Percentiles rank a stretch among this genome's conserved stretches.
phyloP scores from a whole-genome alignment of 1,140 invertebrate species.

The Drosophila kohkoa region DNA sequence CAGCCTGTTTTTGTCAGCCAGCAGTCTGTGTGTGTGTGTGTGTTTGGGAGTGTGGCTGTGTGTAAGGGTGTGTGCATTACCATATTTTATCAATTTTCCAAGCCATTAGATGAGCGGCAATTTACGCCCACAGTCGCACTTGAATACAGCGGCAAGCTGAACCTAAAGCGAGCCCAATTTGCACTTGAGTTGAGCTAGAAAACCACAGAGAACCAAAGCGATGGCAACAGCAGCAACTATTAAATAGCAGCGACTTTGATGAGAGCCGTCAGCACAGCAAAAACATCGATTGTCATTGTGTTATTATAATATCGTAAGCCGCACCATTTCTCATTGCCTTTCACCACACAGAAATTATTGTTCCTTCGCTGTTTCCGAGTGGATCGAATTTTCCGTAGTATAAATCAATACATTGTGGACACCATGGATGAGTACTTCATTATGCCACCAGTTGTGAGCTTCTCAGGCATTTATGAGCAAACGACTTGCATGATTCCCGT shows the following conservation, averaged over 20 bases:
- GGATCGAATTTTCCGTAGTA: constrained; percentile 92
- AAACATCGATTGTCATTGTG: constrained; percentile 46
- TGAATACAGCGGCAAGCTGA: constrained; percentile 72
- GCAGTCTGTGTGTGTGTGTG: constrained; percentile 40
- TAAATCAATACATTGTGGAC: constrained; percentile 91
- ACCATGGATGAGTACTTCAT: constrained; percentile 94
- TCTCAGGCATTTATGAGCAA: constrained; percentile 93
- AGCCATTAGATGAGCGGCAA: constrained; percentile 82
- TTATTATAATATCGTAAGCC: constrained; percentile 55
- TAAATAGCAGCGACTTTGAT: constrained; percentile 40
- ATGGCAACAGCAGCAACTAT: constrained; percentile 31
- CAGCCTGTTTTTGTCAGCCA: constrained; percentile 81
- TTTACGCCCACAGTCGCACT: constrained; percentile 80
- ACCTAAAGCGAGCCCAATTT: constrained; percentile 76
- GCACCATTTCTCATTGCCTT: constrained; percentile 30
- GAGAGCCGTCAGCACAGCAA: constrained; percentile 50
- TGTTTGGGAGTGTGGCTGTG: constrained; percentile 22
- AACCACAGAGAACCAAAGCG: constrained; percentile 42
- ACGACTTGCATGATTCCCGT: constrained; percentile 92
- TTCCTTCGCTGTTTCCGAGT: constrained; percentile 93
- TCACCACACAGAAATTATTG: constrained; percentile 89
- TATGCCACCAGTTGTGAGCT: constrained; percentile 92
- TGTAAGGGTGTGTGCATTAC: constrained; percentile 72
- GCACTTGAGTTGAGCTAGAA: constrained; percentile 69
- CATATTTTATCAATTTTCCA: constrained; percentile 84